Base-by-base conservation (phyloP, 64 coral and sea anemone species). In the Catalaphyllia jardinei region DNA sequence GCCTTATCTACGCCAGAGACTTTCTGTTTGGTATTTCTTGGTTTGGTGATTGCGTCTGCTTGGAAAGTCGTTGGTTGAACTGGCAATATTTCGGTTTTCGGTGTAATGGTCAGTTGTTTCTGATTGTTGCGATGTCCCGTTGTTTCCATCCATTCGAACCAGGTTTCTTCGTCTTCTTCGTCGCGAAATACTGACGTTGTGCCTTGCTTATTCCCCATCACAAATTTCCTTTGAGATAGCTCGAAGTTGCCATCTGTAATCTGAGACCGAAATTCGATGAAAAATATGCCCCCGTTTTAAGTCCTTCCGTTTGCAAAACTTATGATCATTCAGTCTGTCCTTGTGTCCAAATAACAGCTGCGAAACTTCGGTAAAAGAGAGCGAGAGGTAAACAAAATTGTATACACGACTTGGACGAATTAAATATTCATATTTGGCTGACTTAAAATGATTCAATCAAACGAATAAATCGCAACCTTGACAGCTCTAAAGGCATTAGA, bases 101-200 rank as follows among this genome's bases (percentile, higher is more conserved):
- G 81, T 25, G 81, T 52, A 16, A 85, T 51, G 24, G 38, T 12
- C 60, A 69, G 25, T 27, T 27, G 22, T 69, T 25, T 71, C n/a
- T 85, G 62, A 71, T 85, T 71, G 16, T 13, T 69, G 22, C 8
- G 65, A 25, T 51, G 19, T 0, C 22, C 22, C 38, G 29, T 50
- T 50, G 81, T 50, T 29, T 85, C 81, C 62, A 85, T 85, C 81
- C 81, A 85, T 71, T 85, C 81, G n/a, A 85, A 85, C 81, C 81
- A 85, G 14, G 81, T 51, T 85, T 85, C 81, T 17, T 85, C 81
- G 1, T 85, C 81, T 50, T 85, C 81, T 71, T 85, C 81, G 63
- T 85, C 51, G 13, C 71, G 62, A 25, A 85, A 85, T 12, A 85
- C 62, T 13, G 81, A 85, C 20, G 62, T 18, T 25, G 62, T 50